Evolutionary conservation across 2,797 vertebrate genomes (phyloP), one percentile per base, ranked within the genome.

Genomic region (Sciurus vulgaris): DNA sequence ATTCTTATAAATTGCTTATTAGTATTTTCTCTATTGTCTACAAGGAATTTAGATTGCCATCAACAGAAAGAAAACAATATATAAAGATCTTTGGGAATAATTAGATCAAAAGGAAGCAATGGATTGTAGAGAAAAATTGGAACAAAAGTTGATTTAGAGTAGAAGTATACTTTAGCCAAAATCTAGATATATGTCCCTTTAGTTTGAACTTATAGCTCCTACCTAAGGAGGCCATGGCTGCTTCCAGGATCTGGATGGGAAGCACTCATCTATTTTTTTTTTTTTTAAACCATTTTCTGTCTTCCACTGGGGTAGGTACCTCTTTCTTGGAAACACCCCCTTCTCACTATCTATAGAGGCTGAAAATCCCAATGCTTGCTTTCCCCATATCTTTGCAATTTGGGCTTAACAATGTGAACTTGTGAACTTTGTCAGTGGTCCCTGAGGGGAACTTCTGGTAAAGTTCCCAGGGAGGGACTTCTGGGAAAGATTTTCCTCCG

Each of bases 401-500:
- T 51, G 67, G 87, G 7, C 51, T 20, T 26, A 84, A 83, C 76
- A 33, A 9, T 78, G 41, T 85, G 47, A 93, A 81, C 14, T 73
- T 11, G 44, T 28, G 54, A 41, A 51, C 28, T 49, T 77, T 56
- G n/a, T 81, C 84, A 89, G 59, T 33, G 8, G 24, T 94, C 83
- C 86, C 72, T 35, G 5, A 65, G 38, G 84, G 44, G 41, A 56
- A 44, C 13, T 67, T 73, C 84, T 93, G 78, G 74, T 89, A 76
- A 86, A 20, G n/a, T 70, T 96, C 82, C 69, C 82, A 81, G 26
- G 33, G 56, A 94, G 7, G n/a, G 28, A 70, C 61, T 92, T 87
- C 82, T 96, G 69, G 59, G 65, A 79, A 91, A 92, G 28, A 93
- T 88, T 92, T 94, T 93, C 54, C 15, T 86, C 17, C 92, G 76